Base-by-base conservation (phyloP, 2,888 invertebrate genomes). In the Stegophylla sp. region DNA sequence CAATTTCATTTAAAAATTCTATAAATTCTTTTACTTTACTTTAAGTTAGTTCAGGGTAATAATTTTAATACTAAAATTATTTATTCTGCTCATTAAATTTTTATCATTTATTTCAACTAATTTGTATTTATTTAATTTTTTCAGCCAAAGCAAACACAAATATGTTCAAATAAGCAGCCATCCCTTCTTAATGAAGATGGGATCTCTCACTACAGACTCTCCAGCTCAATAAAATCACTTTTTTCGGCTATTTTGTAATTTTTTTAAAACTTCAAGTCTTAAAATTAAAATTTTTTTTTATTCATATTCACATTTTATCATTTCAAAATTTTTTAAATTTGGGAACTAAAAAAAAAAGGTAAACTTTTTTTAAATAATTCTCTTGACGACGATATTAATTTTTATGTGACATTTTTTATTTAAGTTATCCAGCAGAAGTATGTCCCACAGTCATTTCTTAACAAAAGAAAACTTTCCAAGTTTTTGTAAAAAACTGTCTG, bases 381-480 rank as follows among this genome's bases (percentile, higher is more conserved):
- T 9, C 43, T 15, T 66, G 13, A n/a, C 7, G 7, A 7, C 34
- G 7, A 5, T 34, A 34, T 34, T 64, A 43, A 43, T 34, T 43
- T 64, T 61, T 61, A 28, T 28, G 23, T 28, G 1, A 7, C 20
- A n/a, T 64, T 69, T 51, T 28, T 26, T 61, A 13, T 64, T n/a
- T n/a, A n/a, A 79, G 79, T 79, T n/a, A 69, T 12, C 34, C 48
- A 48, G 48, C 59, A 79, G 59, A 69, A 79, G 61, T 51, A 79
- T 79, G 79, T 79, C 79, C 48, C 79, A 79, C n/a, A 79, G 59
- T 63, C 79, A 79, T 79, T 79, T 71, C 23, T 71, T 79, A 79
- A 79, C 79, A 34, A 79, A 79, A 71, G 79, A 79, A 63, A 79
- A 79, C 61, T 79, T 79, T 10, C 69, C 79, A 7, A 79, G 71